Evolutionary conservation across 2,888 invertebrate genomes (phyloP).

Genomic region (Nymphalis urticae): DNA sequence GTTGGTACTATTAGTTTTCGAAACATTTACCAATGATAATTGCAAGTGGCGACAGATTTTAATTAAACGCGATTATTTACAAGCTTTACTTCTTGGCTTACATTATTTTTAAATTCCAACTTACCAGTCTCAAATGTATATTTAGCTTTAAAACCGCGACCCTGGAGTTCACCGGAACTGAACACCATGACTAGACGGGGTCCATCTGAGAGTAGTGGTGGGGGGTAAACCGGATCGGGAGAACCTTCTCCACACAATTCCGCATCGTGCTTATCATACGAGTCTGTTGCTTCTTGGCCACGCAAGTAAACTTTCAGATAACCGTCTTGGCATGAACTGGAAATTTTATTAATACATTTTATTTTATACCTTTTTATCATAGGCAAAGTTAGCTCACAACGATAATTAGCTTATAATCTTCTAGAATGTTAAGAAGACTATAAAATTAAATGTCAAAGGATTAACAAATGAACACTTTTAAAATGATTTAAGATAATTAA

Average conservation of each 20-base stretch:
- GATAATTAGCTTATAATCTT: no score
- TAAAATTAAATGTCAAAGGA: no score
- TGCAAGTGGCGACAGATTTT: no score
- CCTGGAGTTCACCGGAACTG: conserved; percentile 94
- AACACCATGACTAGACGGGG: conserved; percentile 97
- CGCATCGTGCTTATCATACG: conserved; percentile 96
- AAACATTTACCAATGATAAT: no score
- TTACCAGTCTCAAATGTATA: conserved; percentile 92
- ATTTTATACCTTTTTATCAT: not conserved
- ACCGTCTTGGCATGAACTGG: conserved; percentile 90
- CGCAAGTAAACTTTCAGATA: conserved; percentile 94
- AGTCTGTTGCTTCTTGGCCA: conserved; percentile 95
- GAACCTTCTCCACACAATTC: conserved; percentile 92
- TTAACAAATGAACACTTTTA: no score
- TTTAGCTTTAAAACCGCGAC: conserved; percentile 94
- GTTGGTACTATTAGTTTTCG: no score
- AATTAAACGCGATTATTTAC: no score
- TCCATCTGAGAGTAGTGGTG: conserved; percentile 92
- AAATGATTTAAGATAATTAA: no score
- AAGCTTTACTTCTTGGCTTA: no score
- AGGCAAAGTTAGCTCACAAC: not conserved
- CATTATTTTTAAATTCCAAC: conserved; percentile 28
- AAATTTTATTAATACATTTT: not conserved
- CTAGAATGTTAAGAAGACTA: no score
- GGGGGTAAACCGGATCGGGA: conserved; percentile 78